Base-by-base conservation (phyloP, 2,888 invertebrate species). In the Autographa gamma region DNA sequence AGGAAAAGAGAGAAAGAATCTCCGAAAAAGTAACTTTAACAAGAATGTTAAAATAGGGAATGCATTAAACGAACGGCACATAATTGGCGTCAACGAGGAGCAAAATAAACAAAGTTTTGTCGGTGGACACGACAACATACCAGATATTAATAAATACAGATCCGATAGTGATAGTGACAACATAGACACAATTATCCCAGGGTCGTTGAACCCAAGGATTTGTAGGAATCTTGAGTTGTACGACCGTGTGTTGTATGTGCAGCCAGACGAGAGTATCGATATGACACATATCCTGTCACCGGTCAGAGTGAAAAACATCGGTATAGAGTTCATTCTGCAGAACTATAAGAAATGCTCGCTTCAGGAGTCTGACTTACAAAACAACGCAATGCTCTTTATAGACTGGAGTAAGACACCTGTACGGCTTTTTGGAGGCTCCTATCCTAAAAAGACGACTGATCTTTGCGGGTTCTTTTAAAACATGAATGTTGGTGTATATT, bases 381-480 rank as follows among this genome's bases (percentile, higher is more conserved):
- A 85, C n/a, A 89, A 88, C 74, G 73, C 83, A 19, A 85, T 91
- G 74, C 77, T 93, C 18, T 92, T 96, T 43, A 96, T 97, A 67
- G 96, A 97, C 83, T 97, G 97, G 97, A 96, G 95, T 56, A 96
- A 95, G 80, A 97, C 97, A 3, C 97, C 97, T 0, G 97, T 97
- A 0, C 93, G 96, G 77, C 93, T 97, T 0, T 97, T 97, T 84
- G 97, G 97, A 19, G 97, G 97, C 8, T 97, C 97, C 4, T 93
- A 95, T 82, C 90, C 97, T 25, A 96, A 96, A 85, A 96, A 93
- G 77, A 96, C 96, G 0, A 92, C 94, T 14, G 96, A 96, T 74
- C 91, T 96, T 70, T 97, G 97, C 87, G 96, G 96, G 0, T 92
- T 95, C 75, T 96, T 96, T 90, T 66, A 62, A 31, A 66, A 11